Base-by-base conservation (phyloP, 64 coral and sea anemone genomes). In the Montipora cactus region DNA sequence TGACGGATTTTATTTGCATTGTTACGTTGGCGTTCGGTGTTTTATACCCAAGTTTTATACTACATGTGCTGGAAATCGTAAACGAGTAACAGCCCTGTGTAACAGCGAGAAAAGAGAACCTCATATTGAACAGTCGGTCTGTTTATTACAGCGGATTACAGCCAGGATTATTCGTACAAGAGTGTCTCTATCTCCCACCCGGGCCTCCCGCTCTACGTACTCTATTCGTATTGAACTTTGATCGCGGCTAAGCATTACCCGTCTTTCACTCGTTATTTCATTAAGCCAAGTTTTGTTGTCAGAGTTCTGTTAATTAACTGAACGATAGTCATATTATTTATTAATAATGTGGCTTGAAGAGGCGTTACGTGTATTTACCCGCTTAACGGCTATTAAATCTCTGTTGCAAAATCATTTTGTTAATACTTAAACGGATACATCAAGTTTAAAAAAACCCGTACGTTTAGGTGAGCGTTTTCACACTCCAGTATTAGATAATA, bases 131-230 rank as follows among this genome's bases (percentile, higher is more conserved):
- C 67, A 69, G 67, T 69, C 67, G 67, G 67, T 69, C 67, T 7
- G 67, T 69, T 69, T 69, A 69, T 69, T 69, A 69, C 67, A 69
- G 67, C n/a, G 67, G 67, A 69, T 69, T 69, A 69, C 13, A 69
- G 13, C n/a, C 0, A 69, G 67, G 67, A 69, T 69, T 69, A 69
- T 69, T 69, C 67, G 67, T 69, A 69, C 67, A 69, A 69, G 67
- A 69, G 67, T 69, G 67, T 69, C 28, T 37, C 28, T 37, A 37
- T 37, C 28, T 37, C 28, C 28, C 28, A 2, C 28, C 28, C 28
- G 28, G 28, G 28, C 28, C 28, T 37, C 28, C 28, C 28, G 28
- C 67, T 69, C 67, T 15, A 69, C 67, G 2, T 69, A 69, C 67
- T 69, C 67, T 69, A 69, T 69, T 69, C 67, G 67, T 69, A 69